Conservation (phyloP, 2,113 vertebrate genomes). For the Butastur rufipennis region DNA sequence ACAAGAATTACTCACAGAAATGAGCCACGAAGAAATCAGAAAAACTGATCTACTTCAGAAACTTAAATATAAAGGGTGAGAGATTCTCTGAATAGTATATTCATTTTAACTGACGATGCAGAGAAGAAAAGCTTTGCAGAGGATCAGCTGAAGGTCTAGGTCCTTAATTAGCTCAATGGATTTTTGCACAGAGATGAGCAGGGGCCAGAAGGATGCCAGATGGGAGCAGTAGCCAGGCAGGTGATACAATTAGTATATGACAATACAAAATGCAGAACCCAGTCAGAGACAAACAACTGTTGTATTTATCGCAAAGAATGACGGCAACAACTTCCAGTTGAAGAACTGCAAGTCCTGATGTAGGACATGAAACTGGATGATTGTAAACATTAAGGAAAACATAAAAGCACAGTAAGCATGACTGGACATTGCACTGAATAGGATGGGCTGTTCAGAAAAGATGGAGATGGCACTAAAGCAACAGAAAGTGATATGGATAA, state of each 20-base stretch:
- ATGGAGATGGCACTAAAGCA: background rate
- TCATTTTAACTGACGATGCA: background rate
- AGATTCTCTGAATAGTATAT: background rate
- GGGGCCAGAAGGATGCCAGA: background rate
- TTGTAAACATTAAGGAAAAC: background rate
- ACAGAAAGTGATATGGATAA: background rate
- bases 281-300: background rate
- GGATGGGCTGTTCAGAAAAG: background rate
- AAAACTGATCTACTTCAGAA: background rate
- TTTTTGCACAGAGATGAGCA: background rate
- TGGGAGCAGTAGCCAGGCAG: background rate
- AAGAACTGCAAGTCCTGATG: background rate
- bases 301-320: background rate
- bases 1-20: background rate
- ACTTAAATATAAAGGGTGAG: background rate
- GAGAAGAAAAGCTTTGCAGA: background rate
- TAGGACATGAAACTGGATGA: background rate
- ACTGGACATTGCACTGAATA: background rate
- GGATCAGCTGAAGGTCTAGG: background rate
- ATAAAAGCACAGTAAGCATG: background rate
- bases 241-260: background rate
- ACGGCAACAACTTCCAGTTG: background rate
- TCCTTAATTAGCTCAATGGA: background rate
- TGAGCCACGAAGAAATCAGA: background rate
- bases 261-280: background rate